Evolutionary conservation across 2,113 vertebrate species (phyloP).

Genomic region (Cercopithecus mona): DNA sequence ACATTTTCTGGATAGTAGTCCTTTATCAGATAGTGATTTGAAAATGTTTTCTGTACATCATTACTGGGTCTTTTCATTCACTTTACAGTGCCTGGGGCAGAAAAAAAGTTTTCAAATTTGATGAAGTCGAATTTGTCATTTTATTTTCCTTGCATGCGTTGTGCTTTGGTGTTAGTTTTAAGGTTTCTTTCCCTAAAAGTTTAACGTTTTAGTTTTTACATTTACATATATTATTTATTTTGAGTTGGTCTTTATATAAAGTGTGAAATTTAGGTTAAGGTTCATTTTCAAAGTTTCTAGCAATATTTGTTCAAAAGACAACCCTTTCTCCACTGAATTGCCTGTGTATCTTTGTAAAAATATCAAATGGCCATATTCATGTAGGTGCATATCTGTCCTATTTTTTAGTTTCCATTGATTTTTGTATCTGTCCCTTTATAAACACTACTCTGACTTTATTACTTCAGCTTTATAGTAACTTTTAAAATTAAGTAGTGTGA

Average conservation of each 20-base stretch:
- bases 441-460: neutral
- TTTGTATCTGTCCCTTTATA: neutral
- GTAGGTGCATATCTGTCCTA: neutral
- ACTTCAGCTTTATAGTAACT: neutral
- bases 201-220: constrained; percentile 11
- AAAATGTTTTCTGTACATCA: neutral
- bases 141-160: neutral
- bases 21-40: neutral
- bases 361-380: neutral
- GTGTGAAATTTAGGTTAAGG: neutral
- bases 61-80: neutral
- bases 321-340: neutral
- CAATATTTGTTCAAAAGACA: constrained; percentile 12
- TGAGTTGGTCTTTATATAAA: neutral
- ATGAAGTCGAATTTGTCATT: neutral
- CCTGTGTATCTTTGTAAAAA: constrained; percentile 2
- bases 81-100: neutral
- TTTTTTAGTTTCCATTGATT: neutral
- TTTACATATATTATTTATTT: neutral
- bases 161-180: neutral
- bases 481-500: neutral
- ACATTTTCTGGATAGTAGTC: neutral
- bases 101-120: neutral
- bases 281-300: constrained; percentile 1
- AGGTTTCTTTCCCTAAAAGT: neutral